Evolutionary conservation across 2,113 vertebrate genomes (phyloP).

Genomic region (Hypomesus transpacificus): DNA sequence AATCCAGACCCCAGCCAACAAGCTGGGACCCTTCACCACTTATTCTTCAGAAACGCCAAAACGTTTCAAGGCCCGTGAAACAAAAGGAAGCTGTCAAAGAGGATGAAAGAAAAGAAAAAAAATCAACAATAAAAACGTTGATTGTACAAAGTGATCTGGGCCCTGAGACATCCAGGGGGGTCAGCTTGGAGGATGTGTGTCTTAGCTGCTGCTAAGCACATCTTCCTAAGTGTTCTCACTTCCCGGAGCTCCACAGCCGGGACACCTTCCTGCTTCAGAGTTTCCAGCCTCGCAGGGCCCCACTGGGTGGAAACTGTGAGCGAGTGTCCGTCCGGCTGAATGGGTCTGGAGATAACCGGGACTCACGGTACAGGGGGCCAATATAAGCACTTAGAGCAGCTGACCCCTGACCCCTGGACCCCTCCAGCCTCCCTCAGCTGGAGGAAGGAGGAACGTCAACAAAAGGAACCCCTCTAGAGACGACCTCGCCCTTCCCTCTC

Average conservation of each 20-base stretch:
- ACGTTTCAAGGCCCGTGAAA: conserved; percentile 27
- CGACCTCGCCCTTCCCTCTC: conserved; percentile 44
- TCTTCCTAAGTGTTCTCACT: conserved; percentile 45
- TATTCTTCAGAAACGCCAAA: conserved; percentile 22
- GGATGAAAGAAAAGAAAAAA: conserved; percentile 17
- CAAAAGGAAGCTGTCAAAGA: conserved; percentile 15
- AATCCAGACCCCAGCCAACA: background rate
- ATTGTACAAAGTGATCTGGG: conserved; percentile 26
- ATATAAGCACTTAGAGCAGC: conserved; percentile 54
- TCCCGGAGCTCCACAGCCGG: conserved; percentile 39
- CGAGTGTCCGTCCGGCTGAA: conserved; percentile 37
- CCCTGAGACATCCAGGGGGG: conserved; percentile 31
- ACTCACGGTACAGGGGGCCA: conserved; percentile 50
- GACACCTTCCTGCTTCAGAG: conserved; percentile 55
- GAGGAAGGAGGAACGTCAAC: conserved; percentile 46
- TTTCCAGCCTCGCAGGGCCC: conserved; percentile 35
- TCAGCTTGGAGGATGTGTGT: conserved; percentile 32
- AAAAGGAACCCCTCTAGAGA: conserved; percentile 34
- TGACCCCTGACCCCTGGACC: conserved; percentile 52
- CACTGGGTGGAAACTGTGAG: conserved; percentile 48
- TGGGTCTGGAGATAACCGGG: conserved; percentile 52
- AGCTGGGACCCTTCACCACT: background rate
- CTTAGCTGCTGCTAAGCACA: conserved; percentile 27
- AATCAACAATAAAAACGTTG: background rate
- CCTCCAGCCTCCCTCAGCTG: conserved; percentile 21